Base-by-base conservation (phyloP, 1,140 invertebrate genomes). In the Saccostrea glomerata region DNA sequence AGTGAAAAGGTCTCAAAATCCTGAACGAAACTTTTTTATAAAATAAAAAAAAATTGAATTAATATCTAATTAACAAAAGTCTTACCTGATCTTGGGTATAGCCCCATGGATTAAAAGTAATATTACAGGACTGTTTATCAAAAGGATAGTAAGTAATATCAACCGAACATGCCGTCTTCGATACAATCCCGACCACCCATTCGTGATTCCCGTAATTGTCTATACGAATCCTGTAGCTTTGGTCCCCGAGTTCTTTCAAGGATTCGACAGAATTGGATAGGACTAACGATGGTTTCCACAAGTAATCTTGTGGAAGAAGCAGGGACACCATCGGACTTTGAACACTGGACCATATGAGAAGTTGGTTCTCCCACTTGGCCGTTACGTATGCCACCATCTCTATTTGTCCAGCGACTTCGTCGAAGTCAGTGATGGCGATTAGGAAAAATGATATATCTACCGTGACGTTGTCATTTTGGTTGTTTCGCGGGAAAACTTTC, bases 121-220 rank as follows among this genome's bases (percentile, higher is more conserved):
- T 82, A 0, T 56, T 36, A 70, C 89, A 89, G 20, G 70, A 63
- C 23, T 89, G 89, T 87, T 82, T 85, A 30, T 89, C 89, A 77
- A 89, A 89, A 9, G 89, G 89, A 25, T 89, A 89, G 55, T 89
- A 86, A 15, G 89, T 85, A 60, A 89, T 58, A 13, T 82, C 82
- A 2, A 89, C 66, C 17, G 58, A 20, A 87, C 89, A 89, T 11
- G 86, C 66, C 3, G 89, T 87, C 25, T 82, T 85, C 11, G 89
- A 89, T 2, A 89, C 86, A 7, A 87, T 47, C 17, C 89, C 89
- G 25, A 89, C 66, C 15, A 84, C 56, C 89, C 89, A 89, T 36
- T 87, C 86, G 25, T 85, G 73, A n/a, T 60, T 87, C 13, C 89
- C 89, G 25, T 85, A 30, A 40, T 87, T 87, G 23, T 87, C 83